Percentiles rank a stretch among this genome's conserved stretches.
Conservation (phyloP, 2,888 invertebrate genomes). For the Fragum whitleyi region DNA sequence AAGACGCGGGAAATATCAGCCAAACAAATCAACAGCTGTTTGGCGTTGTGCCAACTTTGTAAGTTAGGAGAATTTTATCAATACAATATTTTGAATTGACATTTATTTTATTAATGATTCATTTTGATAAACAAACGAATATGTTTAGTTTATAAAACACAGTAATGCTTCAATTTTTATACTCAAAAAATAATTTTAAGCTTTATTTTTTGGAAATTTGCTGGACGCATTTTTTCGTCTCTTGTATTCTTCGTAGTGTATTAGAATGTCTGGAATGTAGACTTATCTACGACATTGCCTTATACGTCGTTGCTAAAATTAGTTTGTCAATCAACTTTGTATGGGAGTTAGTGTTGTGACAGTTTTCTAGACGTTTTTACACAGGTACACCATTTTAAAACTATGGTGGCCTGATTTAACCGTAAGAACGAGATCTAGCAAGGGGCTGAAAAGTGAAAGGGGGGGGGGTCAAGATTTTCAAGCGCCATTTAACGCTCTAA, state of each 20-base stretch:
- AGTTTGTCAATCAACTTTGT: slow-evolving; percentile 68
- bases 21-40: slow-evolving; percentile 82
- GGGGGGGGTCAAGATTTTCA: too few species aligned
- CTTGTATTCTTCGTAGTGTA: slow-evolving; percentile 57
- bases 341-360: slow-evolving; percentile 23
- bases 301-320: slow-evolving; percentile 77
- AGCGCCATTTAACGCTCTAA: too few species aligned
- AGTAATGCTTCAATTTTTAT: too few species aligned
- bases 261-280: slow-evolving; percentile 82
- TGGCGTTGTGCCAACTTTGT: slow-evolving; percentile 71
- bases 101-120: too few species aligned
- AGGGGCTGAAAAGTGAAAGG: not conserved
- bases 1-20: slow-evolving; percentile 83
- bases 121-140: too few species aligned
- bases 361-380: slow-evolving; percentile 15
- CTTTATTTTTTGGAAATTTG: not conserved
- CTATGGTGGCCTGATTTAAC: slow-evolving; percentile 17
- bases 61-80: slow-evolving; percentile 75
- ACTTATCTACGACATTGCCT: slow-evolving; percentile 79
- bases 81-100: not conserved
- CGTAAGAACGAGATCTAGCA: not conserved
- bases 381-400: not conserved
- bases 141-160: too few species aligned
- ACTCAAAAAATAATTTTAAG: not conserved
- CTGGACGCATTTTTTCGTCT: not conserved